Percentiles rank a stretch among this genome's conserved stretches.
Evolutionary conservation across 1,140 invertebrate species (phyloP).

Genomic region (Cephus cinctus): DNA sequence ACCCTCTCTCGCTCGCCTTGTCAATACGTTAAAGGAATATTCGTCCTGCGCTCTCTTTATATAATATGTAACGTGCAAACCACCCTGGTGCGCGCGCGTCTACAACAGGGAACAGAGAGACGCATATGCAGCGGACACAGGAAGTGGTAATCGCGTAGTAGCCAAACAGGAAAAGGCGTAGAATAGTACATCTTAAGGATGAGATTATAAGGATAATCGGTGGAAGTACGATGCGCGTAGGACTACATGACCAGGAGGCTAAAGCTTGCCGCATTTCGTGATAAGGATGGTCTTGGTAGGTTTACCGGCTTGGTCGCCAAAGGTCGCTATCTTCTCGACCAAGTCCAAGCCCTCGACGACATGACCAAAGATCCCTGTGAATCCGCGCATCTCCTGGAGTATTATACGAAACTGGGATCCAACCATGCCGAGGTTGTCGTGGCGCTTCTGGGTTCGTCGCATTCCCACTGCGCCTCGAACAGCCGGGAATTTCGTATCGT

Average conservation of each 20-base stretch:
- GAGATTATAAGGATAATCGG: too few species aligned
- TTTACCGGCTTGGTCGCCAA: conserved; percentile 74
- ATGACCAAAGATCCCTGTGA: conserved; percentile 81
- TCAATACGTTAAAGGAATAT: too few species aligned
- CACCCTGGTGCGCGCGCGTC: conserved; percentile 1
- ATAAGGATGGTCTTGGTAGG: conserved; percentile 75
- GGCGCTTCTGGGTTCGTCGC: conserved; percentile 76
- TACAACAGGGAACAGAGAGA: too few species aligned
- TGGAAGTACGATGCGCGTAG: too few species aligned
- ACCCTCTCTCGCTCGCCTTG: too few species aligned
- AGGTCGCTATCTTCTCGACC: conserved; percentile 76
- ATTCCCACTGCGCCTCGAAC: conserved; percentile 78
- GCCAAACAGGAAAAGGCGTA: too few species aligned
- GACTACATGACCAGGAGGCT: conserved; percentile 27
- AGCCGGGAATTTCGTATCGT: conserved; percentile 76
- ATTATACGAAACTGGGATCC: conserved; percentile 83
- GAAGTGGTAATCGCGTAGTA: too few species aligned
- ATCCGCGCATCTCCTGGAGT: conserved; percentile 76
- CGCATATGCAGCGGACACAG: too few species aligned
- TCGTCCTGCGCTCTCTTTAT: too few species aligned
- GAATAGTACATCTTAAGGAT: too few species aligned
- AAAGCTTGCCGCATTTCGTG: conserved; percentile 73
- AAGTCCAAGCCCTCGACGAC: conserved; percentile 79
- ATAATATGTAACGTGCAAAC: too few species aligned
- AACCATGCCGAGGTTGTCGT: conserved; percentile 78